Conservation (phyloP, 2,888 invertebrate species). For the Ecliptopera silaceata region DNA sequence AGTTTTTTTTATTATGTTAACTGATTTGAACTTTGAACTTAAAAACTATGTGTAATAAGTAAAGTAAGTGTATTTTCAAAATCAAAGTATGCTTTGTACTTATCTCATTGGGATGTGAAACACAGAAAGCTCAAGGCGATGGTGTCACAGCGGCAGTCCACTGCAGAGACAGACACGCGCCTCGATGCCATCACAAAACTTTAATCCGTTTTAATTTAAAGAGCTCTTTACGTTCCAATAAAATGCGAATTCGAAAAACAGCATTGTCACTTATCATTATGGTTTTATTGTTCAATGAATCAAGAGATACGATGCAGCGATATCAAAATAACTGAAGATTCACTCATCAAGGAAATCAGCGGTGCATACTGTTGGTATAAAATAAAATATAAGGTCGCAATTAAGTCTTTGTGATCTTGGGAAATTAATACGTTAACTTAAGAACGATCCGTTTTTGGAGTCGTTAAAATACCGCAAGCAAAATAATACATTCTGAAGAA, state of each 20-base stretch:
- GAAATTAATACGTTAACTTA: conserved; percentile 66
- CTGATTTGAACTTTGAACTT: conserved; percentile 55
- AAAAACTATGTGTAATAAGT: conserved; percentile 21
- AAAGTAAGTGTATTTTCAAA: neutral
- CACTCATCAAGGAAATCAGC: conserved; percentile 34
- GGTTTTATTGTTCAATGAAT: conserved; percentile 67
- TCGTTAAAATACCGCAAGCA: conserved; percentile 68
- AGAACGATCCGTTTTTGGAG: conserved; percentile 58
- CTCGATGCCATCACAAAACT: conserved; percentile 22
- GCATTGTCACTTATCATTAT: conserved; percentile 56
- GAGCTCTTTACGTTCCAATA: conserved; percentile 66
- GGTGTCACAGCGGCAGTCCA: conserved; percentile 16
- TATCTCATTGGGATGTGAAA: conserved; percentile 18
- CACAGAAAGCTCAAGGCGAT: conserved; percentile 21
- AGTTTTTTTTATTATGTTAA: conserved; percentile 59
- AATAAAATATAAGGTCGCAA: conserved; percentile 76
- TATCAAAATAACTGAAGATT: conserved; percentile 58
- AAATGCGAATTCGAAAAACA: conserved; percentile 61
- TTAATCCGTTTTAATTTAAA: conserved; percentile 65
- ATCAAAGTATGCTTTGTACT: neutral
- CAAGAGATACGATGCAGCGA: conserved; percentile 52
- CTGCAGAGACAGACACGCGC: conserved; percentile 30
- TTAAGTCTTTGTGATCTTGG: conserved; percentile 71
- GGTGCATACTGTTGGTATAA: conserved; percentile 67
- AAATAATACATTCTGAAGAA: conserved; percentile 56